Evolutionary conservation across 2,888 invertebrate species (phyloP).

Genomic region (Dioctria rufipes): DNA sequence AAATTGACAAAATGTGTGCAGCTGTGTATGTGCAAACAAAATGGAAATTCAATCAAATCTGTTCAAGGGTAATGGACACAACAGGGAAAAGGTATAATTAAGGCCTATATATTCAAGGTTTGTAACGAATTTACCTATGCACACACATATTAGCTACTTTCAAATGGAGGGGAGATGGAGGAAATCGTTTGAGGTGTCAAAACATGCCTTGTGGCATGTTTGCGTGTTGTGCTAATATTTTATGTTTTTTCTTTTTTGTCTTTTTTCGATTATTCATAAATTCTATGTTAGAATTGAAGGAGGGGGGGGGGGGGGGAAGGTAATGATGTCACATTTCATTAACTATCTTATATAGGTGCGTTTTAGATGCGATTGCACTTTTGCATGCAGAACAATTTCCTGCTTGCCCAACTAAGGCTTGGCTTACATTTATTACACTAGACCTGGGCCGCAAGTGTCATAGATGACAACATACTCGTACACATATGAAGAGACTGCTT

Average conservation of each 20-base stretch:
- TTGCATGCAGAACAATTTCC: slow-evolving; percentile 13
- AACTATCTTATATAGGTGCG: not conserved
- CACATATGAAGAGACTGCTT: no score
- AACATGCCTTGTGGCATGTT: slow-evolving; percentile 40
- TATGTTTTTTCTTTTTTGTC: not conserved
- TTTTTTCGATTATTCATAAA: slow-evolving; percentile 25
- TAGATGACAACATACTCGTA: no score
- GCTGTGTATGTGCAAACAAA: slow-evolving; percentile 40
- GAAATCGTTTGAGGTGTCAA: slow-evolving; percentile 38
- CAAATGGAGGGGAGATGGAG: not conserved
- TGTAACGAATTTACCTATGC: not conserved
- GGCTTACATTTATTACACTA: not conserved
- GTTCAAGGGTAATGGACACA: not conserved
- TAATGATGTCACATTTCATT: slow-evolving; percentile 42
- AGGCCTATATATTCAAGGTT: not conserved
- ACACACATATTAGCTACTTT: not conserved
- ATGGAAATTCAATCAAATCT: slow-evolving; percentile 50
- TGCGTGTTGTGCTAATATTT: slow-evolving; percentile 29
- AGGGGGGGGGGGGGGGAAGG: not conserved
- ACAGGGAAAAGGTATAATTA: not conserved
- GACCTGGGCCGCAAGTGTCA: not conserved
- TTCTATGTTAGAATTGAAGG: not conserved
- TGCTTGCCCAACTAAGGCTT: slow-evolving; percentile 6
- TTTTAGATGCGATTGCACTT: slow-evolving; percentile 5
- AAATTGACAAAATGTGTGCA: slow-evolving; percentile 40